A percentile compares a stretch with the other conserved stretches of the same genome.
phyloP scores from a whole-genome alignment of 92 coral and sea anemone species.

The Hydrozoanthus gracilis region DNA sequence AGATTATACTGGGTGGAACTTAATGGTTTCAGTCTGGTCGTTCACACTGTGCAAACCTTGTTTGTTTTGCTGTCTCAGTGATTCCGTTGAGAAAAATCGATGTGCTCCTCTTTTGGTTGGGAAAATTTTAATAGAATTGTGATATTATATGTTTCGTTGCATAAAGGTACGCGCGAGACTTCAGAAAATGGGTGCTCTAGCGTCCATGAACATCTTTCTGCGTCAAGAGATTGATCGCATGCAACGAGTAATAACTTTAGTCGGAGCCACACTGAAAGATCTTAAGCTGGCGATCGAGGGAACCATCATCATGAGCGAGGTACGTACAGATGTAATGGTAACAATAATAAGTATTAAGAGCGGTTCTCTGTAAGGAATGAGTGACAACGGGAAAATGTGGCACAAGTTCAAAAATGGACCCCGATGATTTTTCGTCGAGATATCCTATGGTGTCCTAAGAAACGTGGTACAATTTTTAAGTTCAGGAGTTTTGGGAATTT shows the following conservation, averaged over 20 bases:
- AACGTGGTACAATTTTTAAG: no score
- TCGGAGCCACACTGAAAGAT: constrained; percentile 80
- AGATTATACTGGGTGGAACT: no score
- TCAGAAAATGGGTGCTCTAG: constrained; percentile 93
- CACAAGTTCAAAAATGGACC: no score
- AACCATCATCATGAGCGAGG: constrained; percentile 94
- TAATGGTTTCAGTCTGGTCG: no score
- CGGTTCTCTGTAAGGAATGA: not conserved
- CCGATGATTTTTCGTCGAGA: no score
- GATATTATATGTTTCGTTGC: not conserved
- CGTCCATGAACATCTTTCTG: constrained; percentile 91
- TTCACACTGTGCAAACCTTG: no score
- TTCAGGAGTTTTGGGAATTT: no score
- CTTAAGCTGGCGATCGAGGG: constrained; percentile 92
- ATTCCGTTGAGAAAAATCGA: not conserved
- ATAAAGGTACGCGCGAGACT: constrained; percentile 79
- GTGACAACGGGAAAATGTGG: no score
- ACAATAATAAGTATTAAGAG: no score
- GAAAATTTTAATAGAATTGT: not conserved
- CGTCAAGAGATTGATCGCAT: constrained; percentile 93
- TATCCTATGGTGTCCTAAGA: no score
- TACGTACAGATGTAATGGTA: constrained; percentile 10
- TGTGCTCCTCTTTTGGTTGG: not conserved
- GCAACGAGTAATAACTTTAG: constrained; percentile 87
- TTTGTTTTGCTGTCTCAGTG: not conserved